A percentile compares a stretch with the other conserved stretches of the same genome.
phyloP scores from a whole-genome alignment of 2,113 vertebrate species.

The Nycticryphes semicollaris region DNA sequence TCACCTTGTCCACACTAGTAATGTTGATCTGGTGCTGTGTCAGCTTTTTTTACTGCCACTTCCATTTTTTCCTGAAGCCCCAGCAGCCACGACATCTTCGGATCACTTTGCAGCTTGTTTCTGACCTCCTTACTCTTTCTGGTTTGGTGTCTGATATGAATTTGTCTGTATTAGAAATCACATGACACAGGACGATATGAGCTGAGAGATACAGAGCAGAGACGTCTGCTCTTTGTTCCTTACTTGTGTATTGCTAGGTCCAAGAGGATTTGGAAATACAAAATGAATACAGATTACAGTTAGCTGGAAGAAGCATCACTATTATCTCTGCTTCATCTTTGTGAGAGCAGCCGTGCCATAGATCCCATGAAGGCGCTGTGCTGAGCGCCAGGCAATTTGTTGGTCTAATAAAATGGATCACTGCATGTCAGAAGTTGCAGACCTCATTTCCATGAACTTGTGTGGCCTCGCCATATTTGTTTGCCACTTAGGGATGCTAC shows the following conservation, averaged over 20 bases:
- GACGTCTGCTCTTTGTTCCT: background rate
- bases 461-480: background rate
- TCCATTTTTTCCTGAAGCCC: background rate
- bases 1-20: background rate
- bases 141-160: background rate
- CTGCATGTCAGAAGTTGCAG: background rate
- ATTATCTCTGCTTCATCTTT: background rate
- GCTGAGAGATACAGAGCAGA: background rate
- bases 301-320: background rate
- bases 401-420: background rate
- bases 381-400: background rate
- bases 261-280: background rate
- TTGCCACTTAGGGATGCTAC: background rate
- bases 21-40: background rate
- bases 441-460: background rate
- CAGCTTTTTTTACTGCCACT: background rate
- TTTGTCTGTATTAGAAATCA: background rate
- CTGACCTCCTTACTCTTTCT: background rate
- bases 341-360: background rate
- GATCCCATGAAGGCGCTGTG: background rate
- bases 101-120: background rate
- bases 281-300: background rate
- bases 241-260: background rate
- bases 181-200: background rate
- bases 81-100: background rate